Conservation (phyloP, 2,113 vertebrate species). For the Hemicordylus capensis region DNA sequence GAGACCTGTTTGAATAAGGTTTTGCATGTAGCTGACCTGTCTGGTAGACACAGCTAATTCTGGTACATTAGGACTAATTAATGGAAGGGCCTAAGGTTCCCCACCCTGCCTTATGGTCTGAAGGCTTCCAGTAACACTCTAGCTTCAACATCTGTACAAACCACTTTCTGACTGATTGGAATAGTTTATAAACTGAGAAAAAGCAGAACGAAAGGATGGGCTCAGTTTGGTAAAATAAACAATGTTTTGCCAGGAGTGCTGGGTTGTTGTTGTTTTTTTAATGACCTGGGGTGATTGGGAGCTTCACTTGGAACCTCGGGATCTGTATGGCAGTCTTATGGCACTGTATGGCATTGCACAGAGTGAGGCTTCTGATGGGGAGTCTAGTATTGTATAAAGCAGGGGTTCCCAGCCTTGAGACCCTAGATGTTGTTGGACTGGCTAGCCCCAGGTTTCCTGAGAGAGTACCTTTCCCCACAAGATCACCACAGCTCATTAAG, state of each 20-base stretch:
- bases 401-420: too few relatives aligned
- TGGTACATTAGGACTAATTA: too few relatives aligned
- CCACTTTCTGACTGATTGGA: neutral
- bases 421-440: too few relatives aligned
- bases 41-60: neutral
- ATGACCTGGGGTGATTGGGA: neutral
- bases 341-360: neutral
- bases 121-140: neutral
- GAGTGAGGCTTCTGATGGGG: neutral
- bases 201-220: neutral
- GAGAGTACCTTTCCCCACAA: too few relatives aligned
- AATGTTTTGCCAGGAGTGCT: neutral
- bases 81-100: neutral
- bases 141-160: neutral
- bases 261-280: neutral
- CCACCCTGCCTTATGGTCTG: neutral
- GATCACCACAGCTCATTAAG: too few relatives aligned
- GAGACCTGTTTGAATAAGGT: neutral
- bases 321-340: neutral
- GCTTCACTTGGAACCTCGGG: neutral
- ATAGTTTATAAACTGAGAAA: neutral
- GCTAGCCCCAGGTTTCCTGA: too few relatives aligned
- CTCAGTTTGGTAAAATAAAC: neutral
- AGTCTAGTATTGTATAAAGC: neutral
- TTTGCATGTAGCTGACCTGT: neutral